Conservation (phyloP, 2,888 invertebrate genomes). For the Galerucella calmariensis region DNA sequence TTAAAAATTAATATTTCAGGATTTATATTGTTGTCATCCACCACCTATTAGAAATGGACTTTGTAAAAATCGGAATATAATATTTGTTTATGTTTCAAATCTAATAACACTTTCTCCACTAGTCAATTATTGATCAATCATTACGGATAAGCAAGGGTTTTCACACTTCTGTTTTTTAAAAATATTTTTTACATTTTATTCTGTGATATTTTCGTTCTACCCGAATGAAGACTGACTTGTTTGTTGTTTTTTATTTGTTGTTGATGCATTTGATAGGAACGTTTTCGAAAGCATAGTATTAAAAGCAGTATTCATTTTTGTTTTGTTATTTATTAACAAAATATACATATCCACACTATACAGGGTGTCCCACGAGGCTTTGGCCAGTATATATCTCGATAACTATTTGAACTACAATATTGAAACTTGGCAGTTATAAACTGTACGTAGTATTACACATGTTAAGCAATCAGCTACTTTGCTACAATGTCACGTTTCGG, state of each 20-base stretch:
- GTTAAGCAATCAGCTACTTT: too few relatives aligned
- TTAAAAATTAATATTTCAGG: not conserved
- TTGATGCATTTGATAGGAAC: conserved; percentile 32
- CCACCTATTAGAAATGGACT: too few relatives aligned
- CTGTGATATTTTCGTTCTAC: conserved; percentile 53
- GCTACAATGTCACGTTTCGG: too few relatives aligned
- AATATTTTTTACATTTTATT: conserved; percentile 34
- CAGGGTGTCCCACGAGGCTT: too few relatives aligned
- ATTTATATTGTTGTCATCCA: not conserved
- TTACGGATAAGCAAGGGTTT: conserved; percentile 51
- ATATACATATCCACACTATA: not conserved
- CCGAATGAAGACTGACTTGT: conserved; percentile 37
- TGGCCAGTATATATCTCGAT: too few relatives aligned
- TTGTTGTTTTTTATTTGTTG: conserved; percentile 36
- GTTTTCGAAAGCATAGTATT: conserved; percentile 17
- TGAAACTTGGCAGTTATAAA: too few relatives aligned
- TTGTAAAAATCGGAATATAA: not conserved
- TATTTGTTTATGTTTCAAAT: not conserved
- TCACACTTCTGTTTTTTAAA: conserved; percentile 19
- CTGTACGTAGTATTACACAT: too few relatives aligned
- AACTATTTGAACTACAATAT: too few relatives aligned
- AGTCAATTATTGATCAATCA: conserved; percentile 34
- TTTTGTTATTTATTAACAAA: not conserved
- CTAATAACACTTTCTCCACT: conserved; percentile 33
- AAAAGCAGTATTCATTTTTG: conserved; percentile 1